These are phyloP conservation scores for Tenebrosternarchus preto DNA, from an alignment of 2,113 vertebrate species.

Conservation along the genomic window DNA sequence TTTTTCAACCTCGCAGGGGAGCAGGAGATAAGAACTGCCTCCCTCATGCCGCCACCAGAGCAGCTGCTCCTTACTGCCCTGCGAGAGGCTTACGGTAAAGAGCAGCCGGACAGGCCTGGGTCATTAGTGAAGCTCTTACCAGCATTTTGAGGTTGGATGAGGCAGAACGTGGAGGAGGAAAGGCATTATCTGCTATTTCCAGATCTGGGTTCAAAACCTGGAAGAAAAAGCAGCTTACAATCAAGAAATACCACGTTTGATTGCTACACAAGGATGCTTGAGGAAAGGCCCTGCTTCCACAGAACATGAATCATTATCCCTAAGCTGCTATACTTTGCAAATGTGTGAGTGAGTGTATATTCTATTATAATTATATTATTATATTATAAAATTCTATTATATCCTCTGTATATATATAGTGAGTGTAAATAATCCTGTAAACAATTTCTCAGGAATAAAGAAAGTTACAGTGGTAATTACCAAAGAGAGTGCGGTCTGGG, in stretches of 20 bases:
- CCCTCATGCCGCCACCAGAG: neutral
- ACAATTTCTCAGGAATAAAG: no score
- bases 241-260: slow-evolving; percentile 28
- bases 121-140: slow-evolving; percentile 76
- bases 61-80: no score
- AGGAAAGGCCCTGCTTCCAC: slow-evolving; percentile 16
- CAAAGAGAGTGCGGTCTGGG: slow-evolving; percentile 85
- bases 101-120: neutral
- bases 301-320: neutral
- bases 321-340: no score
- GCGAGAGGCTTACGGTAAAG: neutral
- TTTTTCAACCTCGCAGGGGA: slow-evolving; percentile 14
- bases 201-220: slow-evolving; percentile 97
- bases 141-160: slow-evolving; percentile 92
- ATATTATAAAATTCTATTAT: no score
- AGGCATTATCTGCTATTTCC: slow-evolving; percentile 96
- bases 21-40: slow-evolving; percentile 42
- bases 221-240: slow-evolving; percentile 13
- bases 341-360: no score
- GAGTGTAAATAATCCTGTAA: no score
- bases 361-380: no score
- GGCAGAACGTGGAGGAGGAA: slow-evolving; percentile 89
- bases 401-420: no score
- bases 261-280: neutral
- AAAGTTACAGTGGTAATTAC: slow-evolving; percentile 69